These are phyloP conservation scores for Passerculus sandwichensis DNA, from an alignment of 2,797 vertebrate species.

Conservation along the genomic window DNA sequence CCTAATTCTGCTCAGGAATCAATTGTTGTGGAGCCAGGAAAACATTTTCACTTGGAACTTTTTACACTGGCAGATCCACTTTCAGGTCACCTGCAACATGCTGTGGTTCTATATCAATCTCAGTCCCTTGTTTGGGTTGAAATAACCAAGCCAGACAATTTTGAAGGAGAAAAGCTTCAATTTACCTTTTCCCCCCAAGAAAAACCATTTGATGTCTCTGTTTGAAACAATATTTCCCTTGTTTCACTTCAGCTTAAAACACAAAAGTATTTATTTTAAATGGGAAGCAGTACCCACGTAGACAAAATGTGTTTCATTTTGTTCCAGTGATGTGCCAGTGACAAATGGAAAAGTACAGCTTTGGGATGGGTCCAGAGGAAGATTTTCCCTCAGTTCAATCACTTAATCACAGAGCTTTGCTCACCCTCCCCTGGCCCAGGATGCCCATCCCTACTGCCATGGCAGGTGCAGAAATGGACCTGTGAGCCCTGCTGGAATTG, in stretches of 20 bases:
- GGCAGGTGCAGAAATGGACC: not conserved
- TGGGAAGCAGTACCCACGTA: not conserved
- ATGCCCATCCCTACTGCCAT: not conserved
- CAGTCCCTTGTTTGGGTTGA: not conserved
- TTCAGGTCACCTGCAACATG: not conserved
- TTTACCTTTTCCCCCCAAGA: not conserved
- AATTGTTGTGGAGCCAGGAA: not conserved
- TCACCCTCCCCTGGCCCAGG: not conserved
- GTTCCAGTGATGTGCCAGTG: not conserved
- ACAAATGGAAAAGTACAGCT: not conserved
- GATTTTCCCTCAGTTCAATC: not conserved
- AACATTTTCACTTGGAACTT: slow-evolving; percentile 25
- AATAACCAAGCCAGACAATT: slow-evolving; percentile 22
- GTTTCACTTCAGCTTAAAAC: not conserved
- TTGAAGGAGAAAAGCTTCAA: slow-evolving; percentile 27
- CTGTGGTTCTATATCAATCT: slow-evolving; percentile 16
- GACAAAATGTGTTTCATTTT: slow-evolving; percentile 16
- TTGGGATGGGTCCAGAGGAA: not conserved
- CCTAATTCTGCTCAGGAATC: slow-evolving; percentile 12
- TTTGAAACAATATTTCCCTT: not conserved
- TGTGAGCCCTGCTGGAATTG: not conserved
- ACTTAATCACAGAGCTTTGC: not conserved
- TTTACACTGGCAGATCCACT: not conserved
- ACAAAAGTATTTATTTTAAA: not conserved
- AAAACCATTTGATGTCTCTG: not conserved